Percentiles rank a stretch among this genome's conserved stretches.
Conservation (phyloP, 2,113 vertebrate genomes). For the Ranitomeya variabilis region DNA sequence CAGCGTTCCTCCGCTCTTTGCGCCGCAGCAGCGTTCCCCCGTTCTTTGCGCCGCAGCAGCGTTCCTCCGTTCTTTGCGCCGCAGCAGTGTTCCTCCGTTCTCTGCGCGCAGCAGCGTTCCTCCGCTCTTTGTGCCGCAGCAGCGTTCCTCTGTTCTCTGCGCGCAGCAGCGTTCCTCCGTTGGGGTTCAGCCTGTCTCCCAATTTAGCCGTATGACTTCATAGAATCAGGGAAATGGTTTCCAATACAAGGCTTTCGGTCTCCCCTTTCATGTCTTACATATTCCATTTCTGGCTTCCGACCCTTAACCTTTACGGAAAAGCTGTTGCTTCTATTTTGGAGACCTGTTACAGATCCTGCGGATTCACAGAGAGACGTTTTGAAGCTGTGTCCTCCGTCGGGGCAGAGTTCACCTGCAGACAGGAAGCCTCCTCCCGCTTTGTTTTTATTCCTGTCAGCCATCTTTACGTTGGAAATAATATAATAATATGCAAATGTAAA, state of each 20-base stretch:
- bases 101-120: no score
- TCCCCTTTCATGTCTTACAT: conserved; percentile 21
- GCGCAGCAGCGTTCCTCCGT: no score
- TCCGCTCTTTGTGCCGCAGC: no score
- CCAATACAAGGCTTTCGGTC: conserved; percentile 31
- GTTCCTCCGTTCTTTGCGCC: no score
- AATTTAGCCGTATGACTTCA: conserved; percentile 16
- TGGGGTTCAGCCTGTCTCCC: conserved; percentile 9
- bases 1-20: no score
- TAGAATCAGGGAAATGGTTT: conserved; percentile 21
- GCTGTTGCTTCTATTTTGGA: conserved; percentile 46
- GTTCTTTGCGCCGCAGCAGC: no score
- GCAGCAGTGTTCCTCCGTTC: no score
- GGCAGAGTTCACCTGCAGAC: conserved; percentile 14
- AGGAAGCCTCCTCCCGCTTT: conserved; percentile 11
- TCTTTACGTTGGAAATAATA: neutral
- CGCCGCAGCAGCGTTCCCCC: no score
- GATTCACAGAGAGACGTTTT: neutral
- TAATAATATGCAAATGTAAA: neutral
- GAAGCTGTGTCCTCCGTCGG: neutral
- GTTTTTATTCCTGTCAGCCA: neutral
- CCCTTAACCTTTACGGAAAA: conserved; percentile 28
- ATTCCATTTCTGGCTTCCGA: conserved; percentile 52
- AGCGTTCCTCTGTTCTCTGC: neutral
- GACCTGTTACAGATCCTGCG: neutral